phyloP scores from a whole-genome alignment of 2,888 invertebrate genomes.

The Macrophya annulata region DNA sequence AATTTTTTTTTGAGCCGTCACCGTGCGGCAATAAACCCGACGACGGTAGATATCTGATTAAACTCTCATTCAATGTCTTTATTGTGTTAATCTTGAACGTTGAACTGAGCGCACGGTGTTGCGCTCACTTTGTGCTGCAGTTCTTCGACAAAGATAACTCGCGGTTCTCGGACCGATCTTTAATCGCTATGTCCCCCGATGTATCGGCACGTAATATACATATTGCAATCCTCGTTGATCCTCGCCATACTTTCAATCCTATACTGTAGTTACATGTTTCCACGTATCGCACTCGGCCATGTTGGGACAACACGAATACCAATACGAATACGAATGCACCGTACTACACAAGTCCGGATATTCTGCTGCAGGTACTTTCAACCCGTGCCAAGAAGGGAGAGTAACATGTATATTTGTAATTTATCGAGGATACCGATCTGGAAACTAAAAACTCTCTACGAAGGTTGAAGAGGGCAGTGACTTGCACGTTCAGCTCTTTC shows the following conservation, averaged over 20 bases:
- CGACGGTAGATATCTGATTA: constrained; percentile 73
- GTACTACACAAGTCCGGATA: not conserved
- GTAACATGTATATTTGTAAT: constrained; percentile 73
- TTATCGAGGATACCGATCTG: constrained; percentile 73
- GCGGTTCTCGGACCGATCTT: constrained; percentile 17
- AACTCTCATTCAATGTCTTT: constrained; percentile 78
- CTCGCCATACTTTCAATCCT: constrained; percentile 12
- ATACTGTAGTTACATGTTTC: not conserved
- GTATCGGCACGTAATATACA: constrained; percentile 20
- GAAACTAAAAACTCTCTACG: constrained; percentile 64
- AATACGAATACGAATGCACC: not conserved
- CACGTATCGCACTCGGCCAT: not conserved
- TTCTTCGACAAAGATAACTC: constrained; percentile 49
- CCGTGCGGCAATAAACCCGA: constrained; percentile 65
- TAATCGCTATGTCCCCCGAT: not conserved
- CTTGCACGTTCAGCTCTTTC: constrained; percentile 41
- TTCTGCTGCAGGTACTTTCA: not conserved
- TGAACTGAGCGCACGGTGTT: constrained; percentile 53
- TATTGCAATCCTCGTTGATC: not conserved
- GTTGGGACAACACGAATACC: not conserved
- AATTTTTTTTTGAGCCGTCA: constrained; percentile 58
- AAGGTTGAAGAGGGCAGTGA: constrained; percentile 62
- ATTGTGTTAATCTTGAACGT: constrained; percentile 74
- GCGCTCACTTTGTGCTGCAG: constrained; percentile 38
- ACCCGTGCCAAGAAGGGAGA: constrained; percentile 51